Conservation (phyloP, 1,140 invertebrate species). For the Pogonus chalceus region DNA sequence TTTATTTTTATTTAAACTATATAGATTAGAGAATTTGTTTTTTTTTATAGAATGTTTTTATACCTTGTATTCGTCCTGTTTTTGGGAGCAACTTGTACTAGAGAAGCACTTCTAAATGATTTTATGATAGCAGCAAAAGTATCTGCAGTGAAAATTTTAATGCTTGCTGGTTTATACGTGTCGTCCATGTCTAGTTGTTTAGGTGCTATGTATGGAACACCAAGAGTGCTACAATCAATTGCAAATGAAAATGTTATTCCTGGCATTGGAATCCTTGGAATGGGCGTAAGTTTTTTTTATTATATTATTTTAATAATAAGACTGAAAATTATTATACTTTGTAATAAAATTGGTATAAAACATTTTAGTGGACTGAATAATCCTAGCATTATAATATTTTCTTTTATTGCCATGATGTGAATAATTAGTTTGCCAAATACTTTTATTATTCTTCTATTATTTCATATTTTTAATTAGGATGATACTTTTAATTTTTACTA, state of each 20-base stretch:
- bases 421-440: neutral
- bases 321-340: too few species aligned
- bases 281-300: slow-evolving; percentile 59
- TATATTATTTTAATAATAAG: too few species aligned
- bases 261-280: slow-evolving; percentile 70
- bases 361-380: too few species aligned
- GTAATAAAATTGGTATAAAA: too few species aligned
- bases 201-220: slow-evolving; percentile 90
- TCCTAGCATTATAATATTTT: too few species aligned
- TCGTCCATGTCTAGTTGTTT: slow-evolving; percentile 91
- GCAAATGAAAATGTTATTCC: slow-evolving; percentile 93
- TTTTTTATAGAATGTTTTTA: slow-evolving; percentile 65
- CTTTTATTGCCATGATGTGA: too few species aligned
- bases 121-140: slow-evolving; percentile 88
- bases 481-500: too few species aligned
- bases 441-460: slow-evolving; percentile 2
- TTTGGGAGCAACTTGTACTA: slow-evolving; percentile 75
- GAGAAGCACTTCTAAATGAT: slow-evolving; percentile 61
- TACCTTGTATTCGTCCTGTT: slow-evolving; percentile 85
- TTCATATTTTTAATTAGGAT: too few species aligned
- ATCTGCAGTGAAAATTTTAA: slow-evolving; percentile 66
- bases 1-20: slow-evolving; percentile 12
- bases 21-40: slow-evolving; percentile 15
- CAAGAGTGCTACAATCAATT: slow-evolving; percentile 87
- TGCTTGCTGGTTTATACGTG: slow-evolving; percentile 86